phyloP scores from a whole-genome alignment of 2,113 vertebrate genomes.

The Bufo bufo region DNA sequence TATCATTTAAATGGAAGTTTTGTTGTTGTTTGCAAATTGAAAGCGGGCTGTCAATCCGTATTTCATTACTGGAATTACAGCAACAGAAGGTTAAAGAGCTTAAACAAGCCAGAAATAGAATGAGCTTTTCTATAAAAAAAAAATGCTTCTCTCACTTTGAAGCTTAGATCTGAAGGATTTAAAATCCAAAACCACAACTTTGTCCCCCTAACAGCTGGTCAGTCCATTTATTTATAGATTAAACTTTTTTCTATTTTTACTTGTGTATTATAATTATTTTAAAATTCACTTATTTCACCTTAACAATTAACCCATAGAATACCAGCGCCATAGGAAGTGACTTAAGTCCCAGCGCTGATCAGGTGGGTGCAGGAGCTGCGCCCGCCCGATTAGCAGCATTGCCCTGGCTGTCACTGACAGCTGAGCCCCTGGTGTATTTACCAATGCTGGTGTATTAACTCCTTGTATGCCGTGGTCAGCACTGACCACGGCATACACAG shows the following conservation, averaged over 20 bases:
- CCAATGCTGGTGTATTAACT: too few species aligned
- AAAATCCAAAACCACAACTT: constrained; percentile 45
- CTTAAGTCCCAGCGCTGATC: background rate
- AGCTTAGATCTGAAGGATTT: constrained; percentile 56
- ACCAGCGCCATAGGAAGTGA: too few species aligned
- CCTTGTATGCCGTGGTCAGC: too few species aligned
- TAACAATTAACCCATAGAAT: background rate
- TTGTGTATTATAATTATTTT: background rate
- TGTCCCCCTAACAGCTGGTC: constrained; percentile 23
- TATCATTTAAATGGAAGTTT: constrained; percentile 12
- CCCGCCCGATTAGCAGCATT: too few species aligned
- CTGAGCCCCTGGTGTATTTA: too few species aligned
- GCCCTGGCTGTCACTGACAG: too few species aligned
- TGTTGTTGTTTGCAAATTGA: constrained; percentile 55
- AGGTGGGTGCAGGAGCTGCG: too few species aligned
- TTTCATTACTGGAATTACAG: constrained; percentile 67
- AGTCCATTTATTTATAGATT: constrained; percentile 19
- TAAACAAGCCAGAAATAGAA: constrained; percentile 68
- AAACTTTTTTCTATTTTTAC: background rate
- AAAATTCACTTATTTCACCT: background rate
- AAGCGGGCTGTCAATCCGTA: constrained; percentile 64
- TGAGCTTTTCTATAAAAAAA: constrained; percentile 63
- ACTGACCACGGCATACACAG: too few species aligned
- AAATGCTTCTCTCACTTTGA: constrained; percentile 64
- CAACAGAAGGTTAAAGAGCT: constrained; percentile 69